These are phyloP conservation scores for Tetraneura akinire DNA, from an alignment of 1,140 invertebrate genomes.

Conservation along the genomic window DNA sequence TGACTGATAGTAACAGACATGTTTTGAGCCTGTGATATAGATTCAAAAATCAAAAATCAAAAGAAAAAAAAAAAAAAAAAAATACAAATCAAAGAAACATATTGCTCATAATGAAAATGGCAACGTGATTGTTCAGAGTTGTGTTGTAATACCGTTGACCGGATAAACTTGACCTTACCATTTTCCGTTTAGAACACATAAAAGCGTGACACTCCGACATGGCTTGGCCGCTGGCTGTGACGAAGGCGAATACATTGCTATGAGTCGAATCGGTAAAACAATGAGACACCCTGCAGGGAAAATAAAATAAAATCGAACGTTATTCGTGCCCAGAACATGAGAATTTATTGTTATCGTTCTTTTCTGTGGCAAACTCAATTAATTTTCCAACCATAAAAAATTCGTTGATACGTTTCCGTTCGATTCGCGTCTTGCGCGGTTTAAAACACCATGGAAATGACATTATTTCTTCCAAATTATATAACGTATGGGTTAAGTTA, in stretches of 20 bases:
- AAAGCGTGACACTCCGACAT: slow-evolving; percentile 85
- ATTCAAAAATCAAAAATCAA: too few species aligned
- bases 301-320: slow-evolving; percentile 17
- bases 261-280: slow-evolving; percentile 83
- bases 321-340: background rate
- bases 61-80: background rate
- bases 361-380: background rate
- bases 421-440: background rate
- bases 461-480: too few species aligned
- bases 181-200: slow-evolving; percentile 78
- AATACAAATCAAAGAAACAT: background rate
- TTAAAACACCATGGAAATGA: background rate
- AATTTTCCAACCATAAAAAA: background rate
- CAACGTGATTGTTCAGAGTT: background rate
- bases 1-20: slow-evolving; percentile 32
- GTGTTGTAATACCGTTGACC: background rate
- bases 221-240: slow-evolving; percentile 75
- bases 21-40: slow-evolving; percentile 46
- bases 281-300: slow-evolving; percentile 74
- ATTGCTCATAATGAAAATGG: background rate
- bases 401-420: background rate
- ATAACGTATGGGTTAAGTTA: too few species aligned
- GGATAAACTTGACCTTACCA: slow-evolving; percentile 61
- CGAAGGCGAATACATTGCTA: slow-evolving; percentile 83
- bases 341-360: background rate